Base-by-base conservation (phyloP, 1,140 invertebrate genomes). In the Cepaea nemoralis region DNA sequence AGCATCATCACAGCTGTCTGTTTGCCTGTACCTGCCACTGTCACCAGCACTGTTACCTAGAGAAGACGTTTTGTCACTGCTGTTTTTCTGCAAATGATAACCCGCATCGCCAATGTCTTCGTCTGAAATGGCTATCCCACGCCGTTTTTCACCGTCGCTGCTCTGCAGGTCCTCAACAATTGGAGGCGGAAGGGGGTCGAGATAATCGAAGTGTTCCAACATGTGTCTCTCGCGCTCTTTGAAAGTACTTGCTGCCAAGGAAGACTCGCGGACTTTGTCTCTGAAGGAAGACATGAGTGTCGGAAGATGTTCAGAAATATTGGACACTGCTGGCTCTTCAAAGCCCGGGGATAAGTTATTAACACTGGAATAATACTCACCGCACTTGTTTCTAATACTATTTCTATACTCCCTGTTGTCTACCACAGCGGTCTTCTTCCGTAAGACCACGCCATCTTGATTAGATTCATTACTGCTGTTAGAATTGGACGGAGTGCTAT, bases 231-330 rank as follows among this genome's bases (percentile, higher is more conserved):
- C 67, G 48, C 80, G 82, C 45, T 86, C 81, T 40, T 80, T 81
- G 73, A 85, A 84, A 33, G 55, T 81, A 69, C 73, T 83, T 40
- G 83, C 83, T 45, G 82, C 82, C 14, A 71, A 39, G 24, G 83
- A 84, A 14, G 82, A 83, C 82, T 86, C 85, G 27, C 82, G 77
- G 33, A 85, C 79, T 81, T 84, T 85, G 79, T 85, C 83, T 50
- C 83, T 39, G 40, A 86, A 83, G 12, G 85, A 83, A 10, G 85
- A 84, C 83, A 84, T 84, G 3, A 84, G 74, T 16, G 82, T 86
- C 31, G 82, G 80, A 27, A 83, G 82, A 24, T 76, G 78, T 31
- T 84, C 83, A 0, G 82, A 8, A 39, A 59, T 71, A 35, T 31
- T 75, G 24, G 70, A 35, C 39, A 50, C 31, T 27, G 22, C 45